phyloP scores from a whole-genome alignment of 1,140 invertebrate genomes.

The Tribolium castaneum region DNA sequence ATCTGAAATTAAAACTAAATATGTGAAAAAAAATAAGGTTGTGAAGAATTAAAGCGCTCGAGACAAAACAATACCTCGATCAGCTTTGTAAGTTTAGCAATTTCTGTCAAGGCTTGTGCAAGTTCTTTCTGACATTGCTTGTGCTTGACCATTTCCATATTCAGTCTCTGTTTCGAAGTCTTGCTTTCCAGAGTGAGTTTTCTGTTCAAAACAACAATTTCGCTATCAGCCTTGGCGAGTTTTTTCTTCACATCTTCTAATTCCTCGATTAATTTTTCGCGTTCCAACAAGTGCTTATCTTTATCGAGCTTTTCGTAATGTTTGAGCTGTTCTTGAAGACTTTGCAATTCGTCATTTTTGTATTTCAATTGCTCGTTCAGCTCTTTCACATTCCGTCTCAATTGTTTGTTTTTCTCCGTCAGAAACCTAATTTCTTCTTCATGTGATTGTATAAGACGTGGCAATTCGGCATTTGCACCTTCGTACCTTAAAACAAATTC shows the following conservation, averaged over 20 bases:
- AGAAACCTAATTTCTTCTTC: constrained; percentile 80
- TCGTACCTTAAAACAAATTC: constrained; percentile 70
- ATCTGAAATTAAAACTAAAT: constrained; percentile 45
- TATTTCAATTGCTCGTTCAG: constrained; percentile 72
- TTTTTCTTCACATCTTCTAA: constrained; percentile 72
- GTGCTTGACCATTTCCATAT: constrained; percentile 74
- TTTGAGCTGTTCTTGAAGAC: constrained; percentile 74
- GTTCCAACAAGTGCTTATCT: constrained; percentile 77
- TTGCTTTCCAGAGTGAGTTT: constrained; percentile 77
- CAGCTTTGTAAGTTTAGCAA: constrained; percentile 68
- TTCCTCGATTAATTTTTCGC: constrained; percentile 76
- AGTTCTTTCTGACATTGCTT: constrained; percentile 77
- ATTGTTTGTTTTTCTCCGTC: constrained; percentile 75
- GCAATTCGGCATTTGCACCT: constrained; percentile 79
- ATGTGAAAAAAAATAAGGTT: background rate
- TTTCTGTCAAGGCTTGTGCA: constrained; percentile 71
- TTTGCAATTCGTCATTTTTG: constrained; percentile 73
- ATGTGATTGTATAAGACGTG: constrained; percentile 77
- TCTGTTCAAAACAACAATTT: constrained; percentile 75
- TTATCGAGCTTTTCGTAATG: constrained; percentile 69
- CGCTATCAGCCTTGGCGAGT: constrained; percentile 75
- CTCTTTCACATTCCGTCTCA: constrained; percentile 73
- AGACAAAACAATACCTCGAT: constrained; percentile 64
- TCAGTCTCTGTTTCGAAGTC: constrained; percentile 76
- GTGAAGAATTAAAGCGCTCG: background rate